Evolutionary conservation across 2,113 vertebrate genomes (phyloP).

Genomic region (Cinclus cinclus): DNA sequence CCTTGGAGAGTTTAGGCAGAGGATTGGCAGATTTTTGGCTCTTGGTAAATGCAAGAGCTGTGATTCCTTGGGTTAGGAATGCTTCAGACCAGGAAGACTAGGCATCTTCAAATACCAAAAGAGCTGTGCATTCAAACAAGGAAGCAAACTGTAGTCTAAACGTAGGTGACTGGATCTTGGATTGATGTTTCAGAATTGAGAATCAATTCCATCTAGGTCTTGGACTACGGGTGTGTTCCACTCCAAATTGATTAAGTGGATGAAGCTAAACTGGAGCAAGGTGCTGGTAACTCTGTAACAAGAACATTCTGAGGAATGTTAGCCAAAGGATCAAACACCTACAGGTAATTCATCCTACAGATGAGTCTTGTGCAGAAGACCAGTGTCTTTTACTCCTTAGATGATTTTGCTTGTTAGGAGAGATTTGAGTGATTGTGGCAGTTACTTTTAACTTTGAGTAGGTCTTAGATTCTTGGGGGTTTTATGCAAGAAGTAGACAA

Average conservation of each 20-base stretch:
- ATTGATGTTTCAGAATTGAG: not conserved
- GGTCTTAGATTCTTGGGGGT: not conserved
- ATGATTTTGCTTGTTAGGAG: not conserved
- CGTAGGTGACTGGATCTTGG: not conserved
- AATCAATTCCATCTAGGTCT: not conserved
- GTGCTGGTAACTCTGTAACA: not conserved
- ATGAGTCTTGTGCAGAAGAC: not conserved
- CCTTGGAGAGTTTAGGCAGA: not conserved
- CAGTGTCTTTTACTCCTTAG: not conserved
- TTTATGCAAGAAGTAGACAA: not conserved
- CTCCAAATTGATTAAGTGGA: not conserved
- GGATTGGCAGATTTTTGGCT: not conserved
- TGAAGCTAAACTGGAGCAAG: not conserved
- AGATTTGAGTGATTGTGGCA: not conserved
- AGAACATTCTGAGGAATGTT: not conserved
- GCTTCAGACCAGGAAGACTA: not conserved
- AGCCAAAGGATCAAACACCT: not conserved
- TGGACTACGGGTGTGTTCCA: not conserved
- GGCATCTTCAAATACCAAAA: not conserved
- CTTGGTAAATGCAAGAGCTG: not conserved
- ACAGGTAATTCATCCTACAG: not conserved
- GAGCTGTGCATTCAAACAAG: not conserved
- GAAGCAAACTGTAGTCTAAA: not conserved
- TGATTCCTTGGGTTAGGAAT: not conserved
- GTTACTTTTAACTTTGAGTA: not conserved